Evolutionary conservation across 2,113 vertebrate genomes (phyloP).

Genomic region (Pelmatolapia mariae): DNA sequence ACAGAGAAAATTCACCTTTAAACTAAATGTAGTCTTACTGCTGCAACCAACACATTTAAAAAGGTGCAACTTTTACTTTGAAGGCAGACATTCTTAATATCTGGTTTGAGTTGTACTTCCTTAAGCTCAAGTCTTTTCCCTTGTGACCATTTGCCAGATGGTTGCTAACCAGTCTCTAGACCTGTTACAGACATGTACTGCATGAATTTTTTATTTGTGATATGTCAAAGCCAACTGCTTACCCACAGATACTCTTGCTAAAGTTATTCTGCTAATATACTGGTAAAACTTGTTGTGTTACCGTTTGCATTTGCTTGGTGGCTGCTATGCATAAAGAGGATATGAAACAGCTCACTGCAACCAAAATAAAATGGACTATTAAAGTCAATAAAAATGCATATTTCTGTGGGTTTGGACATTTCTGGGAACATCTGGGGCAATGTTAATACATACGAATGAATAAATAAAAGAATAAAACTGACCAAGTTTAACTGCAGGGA

Average conservation of each 20-base stretch:
- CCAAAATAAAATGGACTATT: neutral
- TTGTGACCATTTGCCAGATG: neutral
- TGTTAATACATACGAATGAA: accelerated
- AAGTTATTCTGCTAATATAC: neutral
- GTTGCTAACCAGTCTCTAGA: neutral
- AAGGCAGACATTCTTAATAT: accelerated
- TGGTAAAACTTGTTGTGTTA: neutral
- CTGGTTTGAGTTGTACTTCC: neutral
- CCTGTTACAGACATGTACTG: neutral
- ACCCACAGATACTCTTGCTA: neutral
- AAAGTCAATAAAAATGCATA: neutral
- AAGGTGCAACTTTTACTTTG: neutral
- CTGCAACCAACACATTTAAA: neutral
- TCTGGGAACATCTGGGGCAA: neutral
- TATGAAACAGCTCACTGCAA: neutral
- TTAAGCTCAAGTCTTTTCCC: neutral
- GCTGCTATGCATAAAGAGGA: neutral
- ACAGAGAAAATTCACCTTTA: neutral
- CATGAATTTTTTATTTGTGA: neutral
- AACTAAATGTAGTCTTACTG: neutral
- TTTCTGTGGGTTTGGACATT: neutral
- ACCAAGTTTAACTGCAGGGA: neutral
- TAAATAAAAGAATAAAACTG: neutral
- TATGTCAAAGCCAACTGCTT: neutral
- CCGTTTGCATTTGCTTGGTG: neutral